A percentile compares a stretch with the other conserved stretches of the same genome.
These are phyloP conservation scores for Sceliomorpha sp. DNA, from an alignment of 2,888 invertebrate species.

Conservation along the genomic window DNA sequence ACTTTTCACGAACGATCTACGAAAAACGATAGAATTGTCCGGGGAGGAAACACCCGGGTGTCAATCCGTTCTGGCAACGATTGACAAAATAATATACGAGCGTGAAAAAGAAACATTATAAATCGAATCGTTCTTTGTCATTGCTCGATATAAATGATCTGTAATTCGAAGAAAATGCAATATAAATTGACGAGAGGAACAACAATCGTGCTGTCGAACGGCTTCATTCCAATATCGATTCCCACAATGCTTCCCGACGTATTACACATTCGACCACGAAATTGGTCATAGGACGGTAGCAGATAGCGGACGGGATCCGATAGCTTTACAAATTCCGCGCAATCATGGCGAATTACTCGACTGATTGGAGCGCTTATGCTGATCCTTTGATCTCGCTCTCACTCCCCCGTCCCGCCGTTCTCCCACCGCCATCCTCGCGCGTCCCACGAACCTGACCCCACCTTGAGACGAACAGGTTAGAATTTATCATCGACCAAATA, in stretches of 20 bases:
- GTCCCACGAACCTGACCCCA: conserved; percentile 36
- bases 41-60: too few relatives aligned
- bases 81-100: too few relatives aligned
- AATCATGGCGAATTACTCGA: conserved; percentile 79
- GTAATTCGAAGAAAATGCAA: too few relatives aligned
- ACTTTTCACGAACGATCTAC: too few relatives aligned
- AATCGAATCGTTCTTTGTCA: too few relatives aligned
- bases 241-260: conserved; percentile 26
- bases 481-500: conserved; percentile 78
- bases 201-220: too few relatives aligned
- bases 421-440: too few relatives aligned
- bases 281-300: conserved; percentile 68
- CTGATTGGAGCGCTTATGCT: conserved; percentile 80
- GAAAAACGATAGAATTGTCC: too few relatives aligned
- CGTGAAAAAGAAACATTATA: too few relatives aligned
- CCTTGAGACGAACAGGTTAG: conserved; percentile 66
- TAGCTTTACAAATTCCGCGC: conserved; percentile 74
- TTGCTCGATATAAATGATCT: too few relatives aligned
- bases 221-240: conserved; percentile 49
- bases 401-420: conserved; percentile 44
- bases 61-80: too few relatives aligned
- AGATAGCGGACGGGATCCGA: conserved; percentile 57
- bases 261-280: conserved; percentile 31
- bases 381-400: conserved; percentile 76
- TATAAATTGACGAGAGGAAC: too few relatives aligned